These are phyloP conservation scores for Orius insidiosus DNA, from an alignment of 1,140 invertebrate species.

Conservation along the genomic window DNA sequence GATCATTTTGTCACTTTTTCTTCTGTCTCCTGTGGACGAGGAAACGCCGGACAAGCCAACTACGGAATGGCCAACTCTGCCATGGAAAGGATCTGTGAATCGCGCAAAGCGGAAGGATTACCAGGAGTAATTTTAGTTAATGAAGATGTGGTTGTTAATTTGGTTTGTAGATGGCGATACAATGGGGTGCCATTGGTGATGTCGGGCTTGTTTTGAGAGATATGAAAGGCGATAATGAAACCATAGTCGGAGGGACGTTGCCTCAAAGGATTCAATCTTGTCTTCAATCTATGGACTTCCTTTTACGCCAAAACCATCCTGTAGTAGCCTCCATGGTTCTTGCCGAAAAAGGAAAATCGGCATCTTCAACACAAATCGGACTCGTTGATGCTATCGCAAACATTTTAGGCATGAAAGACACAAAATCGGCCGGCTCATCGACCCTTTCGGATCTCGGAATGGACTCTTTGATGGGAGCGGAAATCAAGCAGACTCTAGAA, in stretches of 20 bases:
- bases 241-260: constrained; percentile 76
- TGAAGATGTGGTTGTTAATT: not conserved
- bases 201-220: constrained; percentile 80
- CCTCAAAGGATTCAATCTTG: constrained; percentile 85
- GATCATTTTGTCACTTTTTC: constrained; percentile 92
- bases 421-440: constrained; percentile 47
- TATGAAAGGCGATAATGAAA: constrained; percentile 72
- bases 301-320: constrained; percentile 72
- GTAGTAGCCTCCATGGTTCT: constrained; percentile 68
- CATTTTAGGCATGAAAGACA: constrained; percentile 67
- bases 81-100: constrained; percentile 88
- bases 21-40: constrained; percentile 82
- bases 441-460: constrained; percentile 84
- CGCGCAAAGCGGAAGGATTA: constrained; percentile 57
- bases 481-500: constrained; percentile 92
- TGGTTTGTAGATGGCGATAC: constrained; percentile 50
- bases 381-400: constrained; percentile 61
- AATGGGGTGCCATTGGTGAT: constrained; percentile 96
- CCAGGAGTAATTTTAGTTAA: constrained; percentile 35
- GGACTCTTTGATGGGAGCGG: constrained; percentile 94
- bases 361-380: constrained; percentile 30
- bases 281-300: constrained; percentile 64
- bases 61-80: constrained; percentile 91
- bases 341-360: constrained; percentile 47
- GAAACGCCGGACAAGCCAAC: constrained; percentile 87